Percentiles rank a stretch among this genome's conserved stretches.
These are phyloP conservation scores for Neuroterus valhalla DNA, from an alignment of 1,140 invertebrate genomes.

Conservation along the genomic window DNA sequence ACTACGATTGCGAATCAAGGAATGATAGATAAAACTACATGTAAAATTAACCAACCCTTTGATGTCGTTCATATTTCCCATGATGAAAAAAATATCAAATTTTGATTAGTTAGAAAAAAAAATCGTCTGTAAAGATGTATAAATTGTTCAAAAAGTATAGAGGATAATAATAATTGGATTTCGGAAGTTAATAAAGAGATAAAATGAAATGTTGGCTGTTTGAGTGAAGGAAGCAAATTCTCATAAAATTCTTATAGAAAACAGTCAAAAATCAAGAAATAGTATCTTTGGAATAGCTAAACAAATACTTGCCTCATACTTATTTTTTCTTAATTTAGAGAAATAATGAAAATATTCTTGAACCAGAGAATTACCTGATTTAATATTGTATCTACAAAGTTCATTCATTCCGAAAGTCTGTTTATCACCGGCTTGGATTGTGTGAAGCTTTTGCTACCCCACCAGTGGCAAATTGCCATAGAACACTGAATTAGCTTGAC, in stretches of 20 bases:
- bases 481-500: constrained; percentile 27
- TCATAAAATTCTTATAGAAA: no score
- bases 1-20: neutral
- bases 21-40: neutral
- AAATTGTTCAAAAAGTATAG: no score
- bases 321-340: no score
- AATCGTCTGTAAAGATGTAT: no score
- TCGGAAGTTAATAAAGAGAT: no score
- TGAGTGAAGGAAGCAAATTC: no score
- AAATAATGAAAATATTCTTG: neutral
- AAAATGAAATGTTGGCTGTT: no score
- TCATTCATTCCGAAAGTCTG: constrained; percentile 13
- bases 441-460: constrained; percentile 14
- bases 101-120: no score
- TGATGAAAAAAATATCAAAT: neutral
- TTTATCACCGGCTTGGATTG: neutral
- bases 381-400: neutral
- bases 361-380: neutral
- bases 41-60: neutral
- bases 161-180: no score
- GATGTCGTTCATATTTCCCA: neutral
- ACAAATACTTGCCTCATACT: no score
- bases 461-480: constrained; percentile 24
- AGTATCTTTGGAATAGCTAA: no score
- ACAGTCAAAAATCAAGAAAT: no score